Evolutionary conservation across 2,888 invertebrate species (phyloP), one percentile per base, ranked within the genome.

Genomic region (Latheticus oryzae): DNA sequence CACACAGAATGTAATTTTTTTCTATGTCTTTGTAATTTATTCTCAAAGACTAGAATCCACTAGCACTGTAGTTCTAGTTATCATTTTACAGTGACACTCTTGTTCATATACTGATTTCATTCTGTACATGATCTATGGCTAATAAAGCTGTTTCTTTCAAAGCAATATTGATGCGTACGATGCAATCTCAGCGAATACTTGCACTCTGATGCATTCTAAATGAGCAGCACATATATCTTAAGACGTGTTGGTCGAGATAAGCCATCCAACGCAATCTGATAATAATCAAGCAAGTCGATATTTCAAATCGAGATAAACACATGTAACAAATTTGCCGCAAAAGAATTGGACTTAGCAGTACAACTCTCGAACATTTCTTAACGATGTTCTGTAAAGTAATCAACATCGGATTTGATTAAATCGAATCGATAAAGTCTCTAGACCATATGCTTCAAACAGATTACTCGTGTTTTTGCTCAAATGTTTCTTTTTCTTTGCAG

Each of bases 301-400:
- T 62, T 64, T 64, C 61, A 63, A 58, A 65, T 61, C 60, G 53
- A 60, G 62, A 58, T 62, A 64, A 64, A 62, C 62, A 60, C 33
- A 55, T 54, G 40, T 33, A 48, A 40, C 33, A 40, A 17, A 50
- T 43, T 42, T 35, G 40, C 24, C 23, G 5, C 40, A 47, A 54
- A n/a, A 38, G 54, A 40, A 33, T 40, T 17, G 30, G 33, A 48
- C 32, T 17, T 19, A 9, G 50, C 35, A 57, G 52, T 57, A 51
- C 51, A 57, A 52, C 37, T 45, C 35, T 37, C 9, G 28, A 45
- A 15, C 43, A 32, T 42, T 52, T 9, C 42, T 43, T 53, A 53
- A 53, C 53, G 42, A 50, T 42, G 43, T 52, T 53, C 45, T 48
- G 47, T 53, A 42, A 50, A 51, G 50, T 40, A 53, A 52, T 62